A percentile compares a stretch with the other conserved stretches of the same genome.
These are phyloP conservation scores for Scelioninae gen. 1 DNA, from an alignment of 2,888 invertebrate species.

Conservation along the genomic window DNA sequence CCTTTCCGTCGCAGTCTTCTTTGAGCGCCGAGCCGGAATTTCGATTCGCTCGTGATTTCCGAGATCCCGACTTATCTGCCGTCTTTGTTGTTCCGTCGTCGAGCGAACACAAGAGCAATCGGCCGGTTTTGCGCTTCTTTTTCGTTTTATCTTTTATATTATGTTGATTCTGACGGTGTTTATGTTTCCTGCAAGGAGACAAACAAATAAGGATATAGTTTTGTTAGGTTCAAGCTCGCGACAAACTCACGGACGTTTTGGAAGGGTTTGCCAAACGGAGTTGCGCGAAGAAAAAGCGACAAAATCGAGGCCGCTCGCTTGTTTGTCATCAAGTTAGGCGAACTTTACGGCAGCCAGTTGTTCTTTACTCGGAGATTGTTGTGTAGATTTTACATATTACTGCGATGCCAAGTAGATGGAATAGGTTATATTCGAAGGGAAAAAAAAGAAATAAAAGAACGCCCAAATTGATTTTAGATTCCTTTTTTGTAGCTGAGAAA, in stretches of 20 bases:
- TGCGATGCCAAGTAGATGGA: too few relatives aligned
- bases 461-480: too few relatives aligned
- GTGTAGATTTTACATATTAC: too few relatives aligned
- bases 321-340: conserved; percentile 21
- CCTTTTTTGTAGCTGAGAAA: too few relatives aligned
- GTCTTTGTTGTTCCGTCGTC: conserved; percentile 24
- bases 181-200: conserved; percentile 49
- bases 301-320: conserved; percentile 18
- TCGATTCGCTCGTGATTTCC: conserved; percentile 70
- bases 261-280: too few relatives aligned
- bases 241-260: too few relatives aligned
- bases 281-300: not conserved
- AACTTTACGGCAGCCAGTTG: too few relatives aligned
- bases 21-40: conserved; percentile 74
- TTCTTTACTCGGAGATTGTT: too few relatives aligned
- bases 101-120: conserved; percentile 37
- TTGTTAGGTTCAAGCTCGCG: conserved; percentile 21
- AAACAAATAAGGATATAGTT: conserved; percentile 53
- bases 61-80: conserved; percentile 3
- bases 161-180: conserved; percentile 57
- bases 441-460: too few relatives aligned
- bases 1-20: conserved; percentile 40
- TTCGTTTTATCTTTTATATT: conserved; percentile 51
- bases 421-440: too few relatives aligned
- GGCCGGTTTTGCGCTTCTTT: conserved; percentile 36